Conservation (phyloP, 2,113 vertebrate genomes). For the Muntiacus muntjak region DNA sequence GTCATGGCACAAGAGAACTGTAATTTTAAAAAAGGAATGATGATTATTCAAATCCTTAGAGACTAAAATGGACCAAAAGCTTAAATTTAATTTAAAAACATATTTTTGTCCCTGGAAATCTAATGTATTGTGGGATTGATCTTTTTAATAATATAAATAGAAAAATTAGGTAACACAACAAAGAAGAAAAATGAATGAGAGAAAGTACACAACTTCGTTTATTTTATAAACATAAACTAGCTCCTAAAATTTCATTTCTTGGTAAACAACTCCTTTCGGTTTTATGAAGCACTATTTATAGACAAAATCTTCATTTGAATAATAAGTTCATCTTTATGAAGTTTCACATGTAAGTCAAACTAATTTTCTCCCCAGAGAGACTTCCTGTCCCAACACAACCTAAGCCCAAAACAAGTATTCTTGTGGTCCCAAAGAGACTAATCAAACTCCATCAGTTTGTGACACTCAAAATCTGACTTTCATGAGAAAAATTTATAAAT, state of each 20-base stretch:
- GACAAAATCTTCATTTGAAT: slow-evolving; percentile 17
- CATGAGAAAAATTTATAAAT: slow-evolving; percentile 23
- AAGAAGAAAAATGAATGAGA: not conserved
- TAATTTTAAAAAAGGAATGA: not conserved
- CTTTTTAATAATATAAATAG: not conserved
- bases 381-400: not conserved
- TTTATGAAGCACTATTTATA: slow-evolving; percentile 1
- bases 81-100: slow-evolving; percentile 4
- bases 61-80: not conserved
- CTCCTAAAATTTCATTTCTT: not conserved
- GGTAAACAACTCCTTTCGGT: not conserved
- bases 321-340: slow-evolving; percentile 3
- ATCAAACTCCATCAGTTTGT: slow-evolving; percentile 13
- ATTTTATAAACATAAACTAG: not conserved
- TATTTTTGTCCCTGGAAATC: not conserved
- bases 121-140: not conserved
- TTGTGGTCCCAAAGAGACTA: slow-evolving; percentile 8
- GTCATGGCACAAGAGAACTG: not conserved
- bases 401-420: not conserved
- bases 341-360: not conserved
- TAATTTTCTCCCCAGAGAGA: slow-evolving; percentile 50
- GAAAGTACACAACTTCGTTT: not conserved
- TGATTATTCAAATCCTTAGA: not conserved
- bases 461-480: slow-evolving; percentile 20
- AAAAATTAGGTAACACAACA: not conserved